Evolutionary conservation across 2,888 invertebrate genomes (phyloP), one percentile per base, ranked within the genome.

Genomic region (Elegia similella): DNA sequence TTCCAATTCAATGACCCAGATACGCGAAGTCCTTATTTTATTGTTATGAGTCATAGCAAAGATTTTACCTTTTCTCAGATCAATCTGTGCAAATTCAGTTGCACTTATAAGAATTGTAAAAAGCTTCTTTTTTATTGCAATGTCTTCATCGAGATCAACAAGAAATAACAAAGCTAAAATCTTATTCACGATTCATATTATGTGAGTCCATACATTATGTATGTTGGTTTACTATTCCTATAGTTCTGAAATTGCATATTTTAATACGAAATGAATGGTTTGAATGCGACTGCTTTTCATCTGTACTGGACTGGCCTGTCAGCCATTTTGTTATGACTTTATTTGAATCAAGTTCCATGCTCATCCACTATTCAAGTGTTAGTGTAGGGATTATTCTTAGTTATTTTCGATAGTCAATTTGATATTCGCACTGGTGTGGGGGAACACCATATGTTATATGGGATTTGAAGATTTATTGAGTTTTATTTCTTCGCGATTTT

Each of bases 191-290:
- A 54, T 54, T 47, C 46, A 38, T 52, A 34, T 42, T 50, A 54
- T 58, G 57, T 55, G 46, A 57, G 17, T 43, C 48, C 16, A 50
- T 50, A 34, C 34, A 50, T 50, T 38, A 50, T 50, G 16, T 50
- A 50, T 34, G 50, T 38, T 50, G 16, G 15, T 34, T 50, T 34
- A 34, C 50, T 50, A 50, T 50, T 50, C 50, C 50, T 50, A 50
- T 50, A 50, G 50, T 50, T 50, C 50, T 50, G 50, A 50, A 50
- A 56, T 47, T 55, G 61, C 59, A 61, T 63, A 63, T 63, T 61
- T 78, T 70, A 76, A 78, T 78, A 61, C 60, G 52, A 71, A 76
- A 73, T 73, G 69, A 64, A 68, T 64, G 62, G 55, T 59, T 60
- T 64, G 66, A 64, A 65, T 68, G 64, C 58, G 62, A 57, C 63